A percentile compares a stretch with the other conserved stretches of the same genome.
Evolutionary conservation across 2,797 vertebrate species (phyloP).

Genomic region (Xyrichtys novacula): DNA sequence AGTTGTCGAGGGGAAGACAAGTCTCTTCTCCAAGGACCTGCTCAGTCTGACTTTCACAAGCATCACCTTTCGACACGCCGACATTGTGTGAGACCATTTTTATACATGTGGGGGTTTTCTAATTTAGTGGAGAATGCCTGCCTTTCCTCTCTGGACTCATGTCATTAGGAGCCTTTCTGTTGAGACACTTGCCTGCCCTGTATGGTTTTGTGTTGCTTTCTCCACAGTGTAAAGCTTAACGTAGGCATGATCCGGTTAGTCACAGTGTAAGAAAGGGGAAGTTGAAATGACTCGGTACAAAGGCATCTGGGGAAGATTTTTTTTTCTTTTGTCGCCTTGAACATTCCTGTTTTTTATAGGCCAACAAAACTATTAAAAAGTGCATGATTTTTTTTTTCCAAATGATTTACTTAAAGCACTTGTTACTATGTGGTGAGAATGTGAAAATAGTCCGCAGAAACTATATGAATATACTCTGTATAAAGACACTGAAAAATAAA

Average conservation of each 20-base stretch:
- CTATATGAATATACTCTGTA: conserved; percentile 89
- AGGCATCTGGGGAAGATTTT: conserved; percentile 61
- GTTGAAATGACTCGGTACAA: conserved; percentile 59
- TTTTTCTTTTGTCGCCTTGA: conserved; percentile 76
- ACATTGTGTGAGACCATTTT: conserved; percentile 71
- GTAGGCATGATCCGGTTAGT: conserved; percentile 82
- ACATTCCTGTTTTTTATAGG: conserved; percentile 85
- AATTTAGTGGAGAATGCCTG: conserved; percentile 82
- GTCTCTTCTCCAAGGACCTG: conserved; percentile 59
- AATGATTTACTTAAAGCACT: conserved; percentile 85
- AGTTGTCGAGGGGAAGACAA: conserved; percentile 34
- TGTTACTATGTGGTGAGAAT: conserved; percentile 88
- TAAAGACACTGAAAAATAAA: conserved; percentile 83
- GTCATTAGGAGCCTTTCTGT: conserved; percentile 72
- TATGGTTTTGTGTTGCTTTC: conserved; percentile 85
- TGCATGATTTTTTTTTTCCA: conserved; percentile 85
- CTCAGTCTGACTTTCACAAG: conserved; percentile 63
- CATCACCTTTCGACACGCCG: conserved; percentile 60
- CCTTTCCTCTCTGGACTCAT: conserved; percentile 74
- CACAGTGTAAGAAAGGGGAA: conserved; percentile 65
- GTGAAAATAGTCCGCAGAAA: conserved; percentile 87
- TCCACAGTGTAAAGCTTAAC: conserved; percentile 83
- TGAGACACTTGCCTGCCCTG: conserved; percentile 85
- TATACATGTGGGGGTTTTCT: conserved; percentile 78
- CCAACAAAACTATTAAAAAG: conserved; percentile 82